A percentile compares a stretch with the other conserved stretches of the same genome.
These are phyloP conservation scores for Enteromius paludinosus DNA, from an alignment of 2,797 vertebrate genomes.

Conservation along the genomic window DNA sequence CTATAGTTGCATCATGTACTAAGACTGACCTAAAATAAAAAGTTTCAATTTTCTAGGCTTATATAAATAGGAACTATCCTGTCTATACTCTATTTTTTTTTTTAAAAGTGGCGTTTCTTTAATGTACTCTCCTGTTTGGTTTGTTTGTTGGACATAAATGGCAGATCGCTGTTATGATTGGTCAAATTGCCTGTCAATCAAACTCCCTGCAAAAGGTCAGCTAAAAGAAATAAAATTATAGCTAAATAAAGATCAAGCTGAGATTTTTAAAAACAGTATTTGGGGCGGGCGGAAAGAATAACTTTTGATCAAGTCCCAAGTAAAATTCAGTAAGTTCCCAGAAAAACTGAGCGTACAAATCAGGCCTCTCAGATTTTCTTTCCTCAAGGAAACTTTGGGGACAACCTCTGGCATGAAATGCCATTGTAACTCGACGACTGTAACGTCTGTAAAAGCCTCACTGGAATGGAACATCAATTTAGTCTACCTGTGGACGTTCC, in stretches of 20 bases:
- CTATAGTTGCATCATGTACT: no score
- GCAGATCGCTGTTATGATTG: no score
- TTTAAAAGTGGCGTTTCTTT: no score
- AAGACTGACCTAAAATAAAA: no score
- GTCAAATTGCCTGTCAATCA: no score
- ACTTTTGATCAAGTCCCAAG: not conserved
- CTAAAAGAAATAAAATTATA: not conserved
- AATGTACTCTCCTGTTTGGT: no score
- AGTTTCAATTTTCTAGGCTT: no score
- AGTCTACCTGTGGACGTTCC: slow-evolving; percentile 71
- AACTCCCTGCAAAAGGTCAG: no score
- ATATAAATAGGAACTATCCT: no score
- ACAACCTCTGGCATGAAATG: slow-evolving; percentile 13
- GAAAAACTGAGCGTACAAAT: not conserved
- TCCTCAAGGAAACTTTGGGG: not conserved
- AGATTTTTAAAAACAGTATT: not conserved
- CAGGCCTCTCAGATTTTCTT: not conserved
- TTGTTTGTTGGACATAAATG: no score
- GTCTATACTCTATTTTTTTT: no score
- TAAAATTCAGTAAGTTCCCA: not conserved
- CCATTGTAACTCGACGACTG: slow-evolving; percentile 27
- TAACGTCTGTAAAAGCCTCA: slow-evolving; percentile 16
- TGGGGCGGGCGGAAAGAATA: not conserved
- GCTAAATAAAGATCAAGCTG: not conserved
- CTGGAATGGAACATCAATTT: slow-evolving; percentile 31